Evolutionary conservation across 2,113 vertebrate species (phyloP), one percentile per base, ranked within the genome.

Genomic region (Acrocephalus kingi): DNA sequence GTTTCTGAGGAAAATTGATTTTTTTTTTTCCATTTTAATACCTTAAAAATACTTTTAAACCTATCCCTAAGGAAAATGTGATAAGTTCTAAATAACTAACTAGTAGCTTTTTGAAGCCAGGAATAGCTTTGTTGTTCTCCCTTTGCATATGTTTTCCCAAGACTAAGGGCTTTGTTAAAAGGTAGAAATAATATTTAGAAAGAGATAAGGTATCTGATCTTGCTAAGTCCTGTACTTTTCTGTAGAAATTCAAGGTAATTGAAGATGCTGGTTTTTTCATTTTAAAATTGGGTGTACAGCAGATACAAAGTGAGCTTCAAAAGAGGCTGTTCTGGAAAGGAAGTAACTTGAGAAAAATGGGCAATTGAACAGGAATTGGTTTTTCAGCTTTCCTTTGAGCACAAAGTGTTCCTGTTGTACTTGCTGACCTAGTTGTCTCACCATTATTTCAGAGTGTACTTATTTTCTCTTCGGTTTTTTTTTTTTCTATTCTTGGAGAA

Each of bases 271-370:
- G 10, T 62, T 67, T 72, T 76, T 95, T 84, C 7, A 16, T 66
- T 69, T 85, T 62, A 79, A 62, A 85, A 76, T 58, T n/a, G 39
- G 2, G 7, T 61, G 33, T 84, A 37, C 22, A 54, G 24, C 31
- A 69, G 46, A 54, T 71, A 66, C 64, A 89, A 82, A 68, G 16
- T 76, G 62, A 79, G 46, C 72, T 83, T 95, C 51, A 18, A 62
- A 91, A 66, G 46, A 87, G 67, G 35, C 63, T 76, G 21, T 73
- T 95, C 35, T 77, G 64, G 63, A 56, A 91, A 91, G 73, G 77
- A 89, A 74, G 66, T 73, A 96, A 85, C 77, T 87, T 84, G 54
- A 95, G 77, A 91, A 87, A 91, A 91, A 82, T 8, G 30, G 21
- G 33, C 55, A 84, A 54, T 46, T 86, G 37, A 68, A 68, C 35